Evolutionary conservation across 2,888 invertebrate genomes (phyloP).

Genomic region (Digitonthophagus gazella): DNA sequence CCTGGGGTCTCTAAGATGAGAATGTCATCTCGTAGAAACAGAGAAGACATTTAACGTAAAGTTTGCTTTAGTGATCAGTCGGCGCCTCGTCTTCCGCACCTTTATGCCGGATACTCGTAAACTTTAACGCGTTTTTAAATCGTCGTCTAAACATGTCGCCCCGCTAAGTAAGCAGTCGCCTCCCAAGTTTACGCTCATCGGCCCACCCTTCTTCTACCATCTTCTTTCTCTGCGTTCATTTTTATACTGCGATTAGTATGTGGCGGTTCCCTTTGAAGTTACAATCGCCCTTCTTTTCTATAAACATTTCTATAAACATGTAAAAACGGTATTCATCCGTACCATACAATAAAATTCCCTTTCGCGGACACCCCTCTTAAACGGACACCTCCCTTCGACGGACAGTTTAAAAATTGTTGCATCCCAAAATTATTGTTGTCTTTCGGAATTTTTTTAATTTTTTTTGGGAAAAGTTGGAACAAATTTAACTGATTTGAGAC

Average conservation of each 20-base stretch:
- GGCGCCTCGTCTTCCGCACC: neutral
- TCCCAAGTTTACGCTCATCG: slow-evolving; percentile 10
- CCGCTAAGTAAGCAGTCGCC: neutral
- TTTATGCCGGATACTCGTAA: slow-evolving; percentile 7
- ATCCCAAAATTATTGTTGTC: too few relatives aligned
- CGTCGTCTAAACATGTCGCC: slow-evolving; percentile 22
- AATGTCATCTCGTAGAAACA: neutral
- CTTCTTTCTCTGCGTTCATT: slow-evolving; percentile 11
- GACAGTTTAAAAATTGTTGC: too few relatives aligned
- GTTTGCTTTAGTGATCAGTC: neutral
- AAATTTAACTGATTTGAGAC: too few relatives aligned
- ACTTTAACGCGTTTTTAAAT: slow-evolving; percentile 28
- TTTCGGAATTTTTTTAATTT: too few relatives aligned
- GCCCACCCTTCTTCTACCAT: slow-evolving; percentile 26
- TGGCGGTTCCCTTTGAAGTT: slow-evolving; percentile 26
- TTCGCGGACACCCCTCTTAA: too few relatives aligned
- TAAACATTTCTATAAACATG: slow-evolving; percentile 26
- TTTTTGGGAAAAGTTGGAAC: too few relatives aligned
- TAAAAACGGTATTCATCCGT: slow-evolving; percentile 16
- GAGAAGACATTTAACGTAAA: neutral
- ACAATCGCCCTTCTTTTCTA: slow-evolving; percentile 23
- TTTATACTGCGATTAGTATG: slow-evolving; percentile 14
- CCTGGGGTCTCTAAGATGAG: neutral
- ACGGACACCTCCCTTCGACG: too few relatives aligned
- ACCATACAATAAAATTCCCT: slow-evolving; percentile 20